Conservation (phyloP, 2,113 vertebrate genomes). For the Podarcis muralis region DNA sequence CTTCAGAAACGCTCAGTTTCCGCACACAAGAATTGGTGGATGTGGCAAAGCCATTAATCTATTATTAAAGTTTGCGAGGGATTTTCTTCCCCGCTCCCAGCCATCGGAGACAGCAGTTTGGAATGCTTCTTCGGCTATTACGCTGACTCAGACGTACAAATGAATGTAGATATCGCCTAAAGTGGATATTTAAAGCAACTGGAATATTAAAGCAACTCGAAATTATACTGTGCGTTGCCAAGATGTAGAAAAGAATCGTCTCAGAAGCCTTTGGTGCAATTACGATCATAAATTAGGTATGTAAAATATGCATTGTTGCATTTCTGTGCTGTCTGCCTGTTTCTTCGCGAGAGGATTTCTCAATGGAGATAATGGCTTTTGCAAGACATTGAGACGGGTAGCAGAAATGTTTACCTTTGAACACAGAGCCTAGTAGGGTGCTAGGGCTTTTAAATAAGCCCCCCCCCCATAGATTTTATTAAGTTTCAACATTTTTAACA, state of each 20-base stretch:
- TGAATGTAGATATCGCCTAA: constrained; percentile 32
- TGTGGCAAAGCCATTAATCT: background rate
- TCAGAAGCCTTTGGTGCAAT: constrained; percentile 46
- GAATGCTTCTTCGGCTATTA: constrained; percentile 30
- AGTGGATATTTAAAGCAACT: constrained; percentile 29
- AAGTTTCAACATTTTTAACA: too few relatives aligned
- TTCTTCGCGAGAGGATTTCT: constrained; percentile 29
- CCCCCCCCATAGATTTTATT: too few relatives aligned
- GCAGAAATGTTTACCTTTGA: constrained; percentile 3
- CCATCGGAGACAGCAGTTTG: constrained; percentile 33
- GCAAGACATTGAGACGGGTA: constrained; percentile 12
- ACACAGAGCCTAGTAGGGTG: too few relatives aligned
- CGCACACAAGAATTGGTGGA: background rate
- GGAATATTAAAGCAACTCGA: background rate
- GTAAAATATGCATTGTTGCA: constrained; percentile 17
- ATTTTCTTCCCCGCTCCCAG: background rate
- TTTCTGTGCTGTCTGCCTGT: constrained; percentile 34
- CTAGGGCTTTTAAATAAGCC: background rate
- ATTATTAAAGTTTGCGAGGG: background rate
- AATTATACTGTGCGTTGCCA: background rate
- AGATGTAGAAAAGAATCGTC: constrained; percentile 24
- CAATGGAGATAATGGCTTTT: constrained; percentile 19
- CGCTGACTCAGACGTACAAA: constrained; percentile 42
- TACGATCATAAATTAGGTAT: constrained; percentile 42
- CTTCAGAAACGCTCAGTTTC: background rate